Percentiles rank a stretch among this genome's conserved stretches.
These are phyloP conservation scores for Xenentodon cancila DNA, from an alignment of 2,797 vertebrate species.

Conservation along the genomic window DNA sequence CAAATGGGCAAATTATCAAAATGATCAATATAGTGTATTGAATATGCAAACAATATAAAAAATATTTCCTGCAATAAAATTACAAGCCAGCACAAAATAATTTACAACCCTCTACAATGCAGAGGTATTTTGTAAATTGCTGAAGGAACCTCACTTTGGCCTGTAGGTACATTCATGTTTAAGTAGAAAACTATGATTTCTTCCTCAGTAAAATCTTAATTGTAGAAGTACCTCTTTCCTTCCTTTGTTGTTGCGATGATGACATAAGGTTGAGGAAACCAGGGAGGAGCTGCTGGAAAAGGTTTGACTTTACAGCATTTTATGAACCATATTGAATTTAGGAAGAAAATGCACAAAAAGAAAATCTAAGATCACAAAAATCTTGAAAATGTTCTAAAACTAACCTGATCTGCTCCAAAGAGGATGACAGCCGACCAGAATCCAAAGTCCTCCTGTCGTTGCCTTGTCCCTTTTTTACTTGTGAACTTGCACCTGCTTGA, in stretches of 20 bases:
- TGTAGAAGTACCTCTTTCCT: constrained; percentile 60
- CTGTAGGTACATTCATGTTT: background rate
- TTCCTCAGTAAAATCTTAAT: background rate
- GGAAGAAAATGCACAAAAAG: background rate
- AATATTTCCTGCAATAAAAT: too few relatives aligned
- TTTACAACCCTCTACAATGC: too few relatives aligned
- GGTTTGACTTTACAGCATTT: background rate
- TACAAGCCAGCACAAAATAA: too few relatives aligned
- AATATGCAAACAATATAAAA: too few relatives aligned
- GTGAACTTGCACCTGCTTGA: constrained; percentile 15
- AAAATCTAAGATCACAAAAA: background rate
- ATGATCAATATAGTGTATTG: too few relatives aligned
- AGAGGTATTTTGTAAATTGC: too few relatives aligned
- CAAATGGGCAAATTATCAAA: too few relatives aligned
- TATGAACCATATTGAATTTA: background rate
- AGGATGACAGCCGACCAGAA: constrained; percentile 17
- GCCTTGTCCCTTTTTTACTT: constrained; percentile 46
- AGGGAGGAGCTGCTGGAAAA: constrained; percentile 41
- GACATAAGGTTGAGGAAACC: constrained; percentile 28
- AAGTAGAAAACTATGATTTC: background rate
- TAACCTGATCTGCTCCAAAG: constrained; percentile 57
- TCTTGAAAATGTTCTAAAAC: background rate
- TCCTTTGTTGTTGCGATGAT: constrained; percentile 41
- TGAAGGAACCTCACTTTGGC: too few relatives aligned
- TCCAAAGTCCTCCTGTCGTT: constrained; percentile 45